phyloP scores from a whole-genome alignment of 2,888 invertebrate species.

The Leptinotarsa haldemani region DNA sequence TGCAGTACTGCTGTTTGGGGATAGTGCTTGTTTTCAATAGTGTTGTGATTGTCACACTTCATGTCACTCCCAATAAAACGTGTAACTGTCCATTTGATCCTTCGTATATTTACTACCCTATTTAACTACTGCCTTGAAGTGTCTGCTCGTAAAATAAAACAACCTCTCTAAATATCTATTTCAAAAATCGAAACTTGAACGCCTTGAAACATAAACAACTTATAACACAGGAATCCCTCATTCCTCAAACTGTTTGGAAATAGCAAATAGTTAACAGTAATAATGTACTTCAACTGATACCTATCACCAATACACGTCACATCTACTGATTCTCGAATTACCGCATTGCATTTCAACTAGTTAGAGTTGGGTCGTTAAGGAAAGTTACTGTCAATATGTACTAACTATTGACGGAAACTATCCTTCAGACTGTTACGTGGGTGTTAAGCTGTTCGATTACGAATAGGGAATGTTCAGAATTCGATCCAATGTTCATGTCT shows the following conservation, averaged over 20 bases:
- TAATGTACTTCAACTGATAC: background rate
- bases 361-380: background rate
- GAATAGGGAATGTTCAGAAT: background rate
- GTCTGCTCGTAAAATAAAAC: no score
- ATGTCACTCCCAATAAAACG: no score
- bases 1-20: no score
- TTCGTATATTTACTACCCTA: no score
- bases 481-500: background rate
- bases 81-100: no score
- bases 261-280: background rate
- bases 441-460: background rate
- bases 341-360: background rate
- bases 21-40: no score
- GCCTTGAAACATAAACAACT: no score
- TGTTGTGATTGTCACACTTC: no score
- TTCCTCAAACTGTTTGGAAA: background rate
- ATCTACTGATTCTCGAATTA: background rate
- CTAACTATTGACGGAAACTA: background rate
- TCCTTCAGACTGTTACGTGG: background rate
- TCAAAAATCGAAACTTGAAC: no score
- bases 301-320: background rate
- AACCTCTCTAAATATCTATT: no score
- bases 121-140: no score
- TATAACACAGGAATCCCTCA: no score
- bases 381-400: background rate